Conservation (phyloP, 2,797 vertebrate species). For the Oryzias dopingdopingensis region DNA sequence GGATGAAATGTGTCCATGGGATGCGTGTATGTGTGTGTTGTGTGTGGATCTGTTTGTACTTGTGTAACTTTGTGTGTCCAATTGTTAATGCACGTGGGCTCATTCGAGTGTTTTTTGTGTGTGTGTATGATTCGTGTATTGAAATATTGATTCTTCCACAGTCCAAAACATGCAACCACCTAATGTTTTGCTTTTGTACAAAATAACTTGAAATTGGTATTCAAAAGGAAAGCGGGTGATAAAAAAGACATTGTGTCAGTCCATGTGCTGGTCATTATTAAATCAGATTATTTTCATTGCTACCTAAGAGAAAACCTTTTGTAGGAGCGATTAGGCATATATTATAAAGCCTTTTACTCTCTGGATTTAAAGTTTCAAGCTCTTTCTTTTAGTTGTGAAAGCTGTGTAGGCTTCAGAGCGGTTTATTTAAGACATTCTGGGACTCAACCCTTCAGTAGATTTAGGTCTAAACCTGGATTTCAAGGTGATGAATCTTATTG, state of each 20-base stretch:
- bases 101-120: constrained; percentile 5
- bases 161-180: not conserved
- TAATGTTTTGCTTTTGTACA: constrained; percentile 13
- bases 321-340: constrained; percentile 26
- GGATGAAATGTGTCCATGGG: constrained; percentile 57
- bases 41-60: constrained; percentile 56
- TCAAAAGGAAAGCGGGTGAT: constrained; percentile 2
- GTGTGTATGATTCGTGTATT: constrained; percentile 12
- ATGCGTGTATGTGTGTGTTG: constrained; percentile 26
- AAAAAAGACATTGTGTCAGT: constrained; percentile 45
- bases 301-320: constrained; percentile 40
- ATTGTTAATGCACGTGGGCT: constrained; percentile 22
- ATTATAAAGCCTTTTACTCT: constrained; percentile 34
- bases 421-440: constrained; percentile 59
- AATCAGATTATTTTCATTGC: constrained; percentile 34
- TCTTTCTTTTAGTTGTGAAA: constrained; percentile 28
- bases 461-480: constrained; percentile 61
- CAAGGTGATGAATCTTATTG: constrained; percentile 57
- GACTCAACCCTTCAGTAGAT: constrained; percentile 54
- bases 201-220: constrained; percentile 9
- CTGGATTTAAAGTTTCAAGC: constrained; percentile 52
- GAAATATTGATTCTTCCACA: constrained; percentile 16
- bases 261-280: constrained; percentile 32
- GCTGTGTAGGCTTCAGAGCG: constrained; percentile 40
- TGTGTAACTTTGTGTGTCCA: constrained; percentile 36